Base-by-base conservation (phyloP, 2,113 vertebrate genomes). In the Cichladusa arquata region DNA sequence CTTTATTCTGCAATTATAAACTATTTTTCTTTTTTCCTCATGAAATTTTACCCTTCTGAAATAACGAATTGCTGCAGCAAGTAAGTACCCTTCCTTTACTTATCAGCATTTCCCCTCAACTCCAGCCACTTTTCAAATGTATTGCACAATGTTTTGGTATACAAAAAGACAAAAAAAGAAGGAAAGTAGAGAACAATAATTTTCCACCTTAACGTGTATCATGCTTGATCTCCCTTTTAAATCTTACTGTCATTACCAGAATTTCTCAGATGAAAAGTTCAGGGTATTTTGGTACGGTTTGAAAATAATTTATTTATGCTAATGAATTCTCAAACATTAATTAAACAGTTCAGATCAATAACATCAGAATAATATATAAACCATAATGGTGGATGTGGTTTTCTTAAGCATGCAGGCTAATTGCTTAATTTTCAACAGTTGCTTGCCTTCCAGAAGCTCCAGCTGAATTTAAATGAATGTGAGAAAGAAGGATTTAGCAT, bases 361-460 rank as follows among this genome's bases (percentile, higher is more conserved):
- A 79, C 40, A 94, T 22, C 56, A 79, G 81, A 89, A 79, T 54
- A 91, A 81, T 50, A 74, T 23, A 65, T 29, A 86, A 93, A 24
- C 19, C 38, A 65, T 83, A 91, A 90, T 18, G 15, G 36, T 92
- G n/a, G 54, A 80, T 65, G 54, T 24, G 77, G 38, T 88, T 90
- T 93, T 86, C 67, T 57, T 83, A 81, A 64, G 61, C 29, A 56
- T 44, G 44, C 48, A 89, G 48, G 11, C 20, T 89, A 91, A 89
- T 64, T 89, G 87, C 69, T 81, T 91, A 81, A 93, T 96, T 95
- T 89, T 87, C 73, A 95, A 94, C 77, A 89, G 60, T 78, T 91
- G 60, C 77, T 84, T 84, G 57, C 60, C 38, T 96, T 89, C 51
- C 61, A 92, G 78, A 81, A 95, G 81, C 81, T 79, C 65, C 44